These are phyloP conservation scores for Folsomia candida DNA, from an alignment of 2,888 invertebrate genomes.

Conservation along the genomic window DNA sequence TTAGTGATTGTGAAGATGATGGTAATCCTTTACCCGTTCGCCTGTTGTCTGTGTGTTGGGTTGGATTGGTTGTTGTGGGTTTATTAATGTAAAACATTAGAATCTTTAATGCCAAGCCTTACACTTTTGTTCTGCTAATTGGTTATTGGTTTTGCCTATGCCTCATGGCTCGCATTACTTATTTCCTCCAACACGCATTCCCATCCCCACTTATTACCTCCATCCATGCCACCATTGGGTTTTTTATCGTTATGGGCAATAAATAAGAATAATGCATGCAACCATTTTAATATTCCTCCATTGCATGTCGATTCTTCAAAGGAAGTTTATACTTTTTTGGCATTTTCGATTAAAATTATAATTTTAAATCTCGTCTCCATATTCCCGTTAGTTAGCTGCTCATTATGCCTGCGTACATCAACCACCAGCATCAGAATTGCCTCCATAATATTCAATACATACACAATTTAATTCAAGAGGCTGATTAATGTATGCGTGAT, in stretches of 20 bases:
- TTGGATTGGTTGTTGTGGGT: background rate
- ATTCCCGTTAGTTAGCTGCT: background rate
- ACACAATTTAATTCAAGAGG: too few relatives aligned
- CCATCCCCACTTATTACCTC: background rate
- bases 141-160: conserved; percentile 12
- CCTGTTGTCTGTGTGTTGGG: background rate
- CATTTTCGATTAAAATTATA: background rate
- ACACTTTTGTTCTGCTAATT: conserved; percentile 19
- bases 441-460: too few relatives aligned
- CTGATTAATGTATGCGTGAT: too few relatives aligned
- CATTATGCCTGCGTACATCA: too few relatives aligned
- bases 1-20: background rate
- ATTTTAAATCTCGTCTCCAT: background rate
- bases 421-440: too few relatives aligned
- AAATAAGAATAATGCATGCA: background rate
- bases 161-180: background rate
- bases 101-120: conserved; percentile 16
- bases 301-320: background rate
- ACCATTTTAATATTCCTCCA: too few relatives aligned
- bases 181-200: conserved; percentile 9
- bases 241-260: background rate
- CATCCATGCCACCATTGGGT: background rate
- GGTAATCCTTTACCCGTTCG: conserved; percentile 1
- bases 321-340: background rate
- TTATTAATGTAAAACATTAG: conserved; percentile 18